Evolutionary conservation across 1,140 invertebrate species (phyloP).

Genomic region (Drosophila erecta): DNA sequence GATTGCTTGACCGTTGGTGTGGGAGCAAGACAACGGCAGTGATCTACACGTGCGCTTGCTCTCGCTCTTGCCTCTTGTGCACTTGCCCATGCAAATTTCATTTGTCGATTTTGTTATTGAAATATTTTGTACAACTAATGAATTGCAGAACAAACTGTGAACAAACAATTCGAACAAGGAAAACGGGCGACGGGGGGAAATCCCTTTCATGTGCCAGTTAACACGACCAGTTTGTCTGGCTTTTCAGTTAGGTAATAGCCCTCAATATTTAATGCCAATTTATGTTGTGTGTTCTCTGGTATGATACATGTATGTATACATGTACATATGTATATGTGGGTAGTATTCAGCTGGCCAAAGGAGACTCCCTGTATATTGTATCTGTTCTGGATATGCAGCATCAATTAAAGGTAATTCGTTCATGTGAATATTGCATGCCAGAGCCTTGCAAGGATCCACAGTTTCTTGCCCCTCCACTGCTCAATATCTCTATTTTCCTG

Average conservation of each 20-base stretch:
- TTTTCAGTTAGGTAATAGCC: slow-evolving; percentile 60
- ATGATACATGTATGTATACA: not conserved
- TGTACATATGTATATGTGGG: not conserved
- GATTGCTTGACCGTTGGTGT: not conserved
- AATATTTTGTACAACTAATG: slow-evolving; percentile 69
- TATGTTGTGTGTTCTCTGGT: slow-evolving; percentile 63
- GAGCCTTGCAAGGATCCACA: slow-evolving; percentile 1
- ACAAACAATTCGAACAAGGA: slow-evolving; percentile 14
- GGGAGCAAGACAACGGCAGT: not conserved
- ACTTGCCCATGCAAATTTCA: slow-evolving; percentile 56
- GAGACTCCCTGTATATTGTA: slow-evolving; percentile 15
- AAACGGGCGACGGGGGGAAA: not conserved
- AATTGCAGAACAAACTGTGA: slow-evolving; percentile 58
- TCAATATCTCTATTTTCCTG: not conserved
- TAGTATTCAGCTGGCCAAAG: slow-evolving; percentile 1
- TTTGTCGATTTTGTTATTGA: slow-evolving; percentile 71
- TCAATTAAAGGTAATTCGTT: slow-evolving; percentile 83
- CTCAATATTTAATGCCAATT: slow-evolving; percentile 82
- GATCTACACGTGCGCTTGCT: not conserved
- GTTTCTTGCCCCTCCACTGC: not conserved
- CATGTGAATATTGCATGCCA: slow-evolving; percentile 75
- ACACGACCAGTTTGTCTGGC: slow-evolving; percentile 51
- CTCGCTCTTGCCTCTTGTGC: slow-evolving; percentile 1
- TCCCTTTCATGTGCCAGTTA: slow-evolving; percentile 24
- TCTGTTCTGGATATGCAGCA: slow-evolving; percentile 61